These are phyloP conservation scores for Hofmannophila pseudospretella DNA, from an alignment of 2,888 invertebrate genomes.

Conservation along the genomic window DNA sequence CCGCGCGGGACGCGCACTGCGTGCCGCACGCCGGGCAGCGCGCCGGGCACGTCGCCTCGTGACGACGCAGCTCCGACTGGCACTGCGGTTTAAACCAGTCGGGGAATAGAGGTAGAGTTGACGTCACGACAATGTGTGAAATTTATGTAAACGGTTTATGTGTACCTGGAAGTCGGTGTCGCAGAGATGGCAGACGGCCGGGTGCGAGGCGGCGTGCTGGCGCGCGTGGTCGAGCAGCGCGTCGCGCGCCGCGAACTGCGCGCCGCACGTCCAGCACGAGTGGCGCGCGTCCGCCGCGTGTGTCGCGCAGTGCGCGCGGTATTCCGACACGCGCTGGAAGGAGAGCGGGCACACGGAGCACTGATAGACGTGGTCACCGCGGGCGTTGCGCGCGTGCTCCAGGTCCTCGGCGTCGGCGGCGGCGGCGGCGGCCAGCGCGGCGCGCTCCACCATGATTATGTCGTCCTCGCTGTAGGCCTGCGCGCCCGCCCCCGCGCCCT, in stretches of 20 bases:
- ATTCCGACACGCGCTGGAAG: conserved; percentile 50
- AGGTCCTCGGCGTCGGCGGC: conserved; percentile 51
- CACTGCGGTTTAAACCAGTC: too few relatives aligned
- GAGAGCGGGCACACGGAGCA: conserved; percentile 61
- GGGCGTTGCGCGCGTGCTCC: conserved; percentile 45
- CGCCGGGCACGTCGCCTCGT: conserved; percentile 26
- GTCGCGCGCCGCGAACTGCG: conserved; percentile 37
- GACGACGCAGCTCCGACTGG: conserved; percentile 29
- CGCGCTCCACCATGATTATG: conserved; percentile 65
- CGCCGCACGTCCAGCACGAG: conserved; percentile 68
- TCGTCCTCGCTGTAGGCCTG: conserved; percentile 58
- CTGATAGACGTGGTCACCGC: conserved; percentile 60
- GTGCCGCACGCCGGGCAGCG: conserved; percentile 21
- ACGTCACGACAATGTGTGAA: too few relatives aligned
- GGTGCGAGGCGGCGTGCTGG: conserved; percentile 30
- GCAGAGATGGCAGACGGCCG: conserved; percentile 41
- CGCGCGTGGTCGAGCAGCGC: conserved; percentile 32
- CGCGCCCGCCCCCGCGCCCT: conserved; percentile 2
- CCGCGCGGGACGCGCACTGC: conserved; percentile 3
- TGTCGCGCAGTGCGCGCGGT: conserved; percentile 37
- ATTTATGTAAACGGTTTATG: too few relatives aligned
- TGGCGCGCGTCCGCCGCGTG: conserved; percentile 47
- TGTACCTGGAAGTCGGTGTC: conserved; percentile 31
- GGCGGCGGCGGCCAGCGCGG: conserved; percentile 50
- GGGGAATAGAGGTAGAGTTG: too few relatives aligned